phyloP scores from a whole-genome alignment of 1,140 invertebrate species.

The Tenebrio molitor region DNA sequence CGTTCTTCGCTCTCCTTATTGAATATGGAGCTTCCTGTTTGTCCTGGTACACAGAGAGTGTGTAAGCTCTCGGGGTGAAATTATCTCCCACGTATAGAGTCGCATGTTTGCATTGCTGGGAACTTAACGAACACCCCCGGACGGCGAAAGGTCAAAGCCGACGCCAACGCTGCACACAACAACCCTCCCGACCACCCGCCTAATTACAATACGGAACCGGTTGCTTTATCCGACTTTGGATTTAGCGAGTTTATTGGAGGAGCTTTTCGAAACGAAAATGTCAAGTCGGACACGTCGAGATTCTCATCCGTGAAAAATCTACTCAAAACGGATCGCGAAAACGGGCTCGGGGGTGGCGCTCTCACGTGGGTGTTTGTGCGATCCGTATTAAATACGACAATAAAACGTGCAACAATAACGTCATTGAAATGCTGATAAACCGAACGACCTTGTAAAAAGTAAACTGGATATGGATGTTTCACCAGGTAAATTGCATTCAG shows the following conservation, averaged over 20 bases:
- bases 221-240: constrained; percentile 23
- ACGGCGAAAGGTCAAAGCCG: constrained; percentile 24
- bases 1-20: too few species aligned
- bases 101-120: constrained; percentile 10
- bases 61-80: not conserved
- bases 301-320: too few species aligned
- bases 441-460: not conserved
- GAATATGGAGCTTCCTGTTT: constrained; percentile 8
- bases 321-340: too few species aligned
- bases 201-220: constrained; percentile 33
- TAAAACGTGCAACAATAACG: not conserved
- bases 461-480: not conserved
- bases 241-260: constrained; percentile 15
- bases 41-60: constrained; percentile 6
- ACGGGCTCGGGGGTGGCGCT: too few species aligned
- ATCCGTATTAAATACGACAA: too few species aligned
- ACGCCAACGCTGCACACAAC: constrained; percentile 18
- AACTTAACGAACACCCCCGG: constrained; percentile 25
- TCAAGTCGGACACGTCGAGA: too few species aligned
- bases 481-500: not conserved
- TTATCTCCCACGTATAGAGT: constrained; percentile 13
- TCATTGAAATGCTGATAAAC: not conserved
- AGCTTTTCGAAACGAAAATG: too few species aligned
- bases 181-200: constrained; percentile 11
- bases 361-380: too few species aligned